Conservation (phyloP, 2,797 vertebrate species). For the Hozukius guyotensis region DNA sequence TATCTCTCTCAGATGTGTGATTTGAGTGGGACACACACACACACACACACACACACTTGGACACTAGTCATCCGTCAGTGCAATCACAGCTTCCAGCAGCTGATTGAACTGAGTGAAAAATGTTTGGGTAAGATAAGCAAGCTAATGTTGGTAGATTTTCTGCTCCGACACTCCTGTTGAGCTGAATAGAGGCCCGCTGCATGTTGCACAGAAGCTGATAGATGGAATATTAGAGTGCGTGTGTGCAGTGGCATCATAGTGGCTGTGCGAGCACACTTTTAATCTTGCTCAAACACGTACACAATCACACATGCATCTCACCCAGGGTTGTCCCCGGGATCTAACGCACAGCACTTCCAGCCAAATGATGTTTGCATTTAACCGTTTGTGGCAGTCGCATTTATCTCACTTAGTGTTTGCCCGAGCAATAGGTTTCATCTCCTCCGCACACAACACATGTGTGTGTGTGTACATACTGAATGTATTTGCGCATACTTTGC, state of each 20-base stretch:
- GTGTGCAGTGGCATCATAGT: background rate
- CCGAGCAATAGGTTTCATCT: slow-evolving; percentile 8
- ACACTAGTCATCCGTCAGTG: background rate
- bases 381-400: slow-evolving; percentile 24
- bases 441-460: background rate
- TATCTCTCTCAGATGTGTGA: background rate
- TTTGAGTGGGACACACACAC: background rate
- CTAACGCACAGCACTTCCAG: slow-evolving; percentile 4
- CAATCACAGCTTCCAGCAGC: slow-evolving; percentile 11
- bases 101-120: slow-evolving; percentile 37
- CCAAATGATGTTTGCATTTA: slow-evolving; percentile 49
- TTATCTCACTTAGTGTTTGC: slow-evolving; percentile 50
- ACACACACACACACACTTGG: background rate
- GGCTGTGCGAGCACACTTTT: background rate
- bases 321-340: background rate
- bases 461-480: no score
- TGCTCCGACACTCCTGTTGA: background rate
- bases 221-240: background rate
- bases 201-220: background rate
- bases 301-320: background rate
- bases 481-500: background rate
- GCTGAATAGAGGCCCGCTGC: background rate
- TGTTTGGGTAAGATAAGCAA: slow-evolving; percentile 37
- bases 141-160: slow-evolving; percentile 13
- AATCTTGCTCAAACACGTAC: background rate